A percentile compares a stretch with the other conserved stretches of the same genome.
phyloP scores from a whole-genome alignment of 2,888 invertebrate genomes.

The Amphiduros pacificus region DNA sequence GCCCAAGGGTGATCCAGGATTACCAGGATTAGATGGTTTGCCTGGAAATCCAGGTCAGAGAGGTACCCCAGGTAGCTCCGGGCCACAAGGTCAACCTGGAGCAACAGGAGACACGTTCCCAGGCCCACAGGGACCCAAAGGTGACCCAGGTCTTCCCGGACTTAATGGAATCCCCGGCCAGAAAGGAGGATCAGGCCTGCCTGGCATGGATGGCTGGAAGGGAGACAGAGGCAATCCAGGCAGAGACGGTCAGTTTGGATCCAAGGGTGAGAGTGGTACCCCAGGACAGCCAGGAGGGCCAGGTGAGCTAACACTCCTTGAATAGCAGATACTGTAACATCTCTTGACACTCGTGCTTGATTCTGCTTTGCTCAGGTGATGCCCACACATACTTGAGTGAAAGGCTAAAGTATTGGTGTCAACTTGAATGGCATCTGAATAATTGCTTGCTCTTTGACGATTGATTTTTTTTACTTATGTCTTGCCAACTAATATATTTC shows the following conservation, averaged over 20 bases:
- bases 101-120: neutral
- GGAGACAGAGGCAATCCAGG: conserved; percentile 32
- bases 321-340: no score
- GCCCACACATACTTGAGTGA: no score
- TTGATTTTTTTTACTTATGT: neutral
- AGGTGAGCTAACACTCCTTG: no score
- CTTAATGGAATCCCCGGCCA: conserved; percentile 19
- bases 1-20: conserved; percentile 11
- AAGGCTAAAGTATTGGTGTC: no score
- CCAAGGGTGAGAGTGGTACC: conserved; percentile 29
- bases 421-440: no score
- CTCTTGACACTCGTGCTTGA: no score
- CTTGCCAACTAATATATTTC: neutral
- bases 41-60: conserved; percentile 28
- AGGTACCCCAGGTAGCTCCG: conserved; percentile 43
- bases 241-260: neutral
- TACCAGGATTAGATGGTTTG: neutral
- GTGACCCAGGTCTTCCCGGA: conserved; percentile 18
- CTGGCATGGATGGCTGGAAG: conserved; percentile 23
- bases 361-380: no score
- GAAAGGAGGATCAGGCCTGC: conserved; percentile 11
- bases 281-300: conserved; percentile 26
- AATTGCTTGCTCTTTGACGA: neutral
- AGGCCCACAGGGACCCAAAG: conserved; percentile 13
- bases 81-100: conserved; percentile 25